Base-by-base conservation (phyloP, 2,113 vertebrate species). In the Elaphurus davidianus region DNA sequence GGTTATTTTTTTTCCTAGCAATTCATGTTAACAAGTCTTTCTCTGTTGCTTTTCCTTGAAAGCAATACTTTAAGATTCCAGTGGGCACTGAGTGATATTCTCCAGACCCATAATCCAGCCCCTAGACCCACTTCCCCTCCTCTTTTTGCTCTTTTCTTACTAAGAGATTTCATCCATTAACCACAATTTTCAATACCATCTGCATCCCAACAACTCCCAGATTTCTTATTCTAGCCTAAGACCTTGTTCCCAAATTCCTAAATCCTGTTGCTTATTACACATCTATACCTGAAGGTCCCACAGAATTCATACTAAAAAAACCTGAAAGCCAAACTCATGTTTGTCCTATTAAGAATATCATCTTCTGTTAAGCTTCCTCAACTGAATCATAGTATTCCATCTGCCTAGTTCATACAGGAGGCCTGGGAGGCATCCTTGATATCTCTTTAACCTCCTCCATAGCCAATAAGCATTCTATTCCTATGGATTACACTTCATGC, bases 71-170 rank as follows among this genome's bases (percentile, higher is more conserved):
- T 33, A 57, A 74, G 2, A 96, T 93, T 93, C 52, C 71, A 95
- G 90, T 21, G 78, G 94, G 5, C 89, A 83, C 83, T 91, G 71
- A 62, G 54, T 92, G 95, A 82, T 91, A 97, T 97, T 85, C 81
- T n/a, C n/a, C 40, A 78, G 81, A 62, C 14, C 95, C 88, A 87
- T 19, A 59, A 92, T 96, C 93, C 87, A 97, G 74, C 45, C 87
- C 55, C 36, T 3, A 85, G 92, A 67, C 92, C 98, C 90, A 85
- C 91, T 92, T 54, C 52, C 98, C 90, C 95, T 97, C 95, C 92
- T 45, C 98, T 54, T 92, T 89, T 47, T 71, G 14, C 47, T 87
- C 15, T 55, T 91, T 82, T 79, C 47, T 45, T 55, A 19, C 27
- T 59, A 78, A 94, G n/a, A 55, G 17, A 87, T 87, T 89, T 88